Base-by-base conservation (phyloP, 2,113 vertebrate species). In the Marmota monax region DNA sequence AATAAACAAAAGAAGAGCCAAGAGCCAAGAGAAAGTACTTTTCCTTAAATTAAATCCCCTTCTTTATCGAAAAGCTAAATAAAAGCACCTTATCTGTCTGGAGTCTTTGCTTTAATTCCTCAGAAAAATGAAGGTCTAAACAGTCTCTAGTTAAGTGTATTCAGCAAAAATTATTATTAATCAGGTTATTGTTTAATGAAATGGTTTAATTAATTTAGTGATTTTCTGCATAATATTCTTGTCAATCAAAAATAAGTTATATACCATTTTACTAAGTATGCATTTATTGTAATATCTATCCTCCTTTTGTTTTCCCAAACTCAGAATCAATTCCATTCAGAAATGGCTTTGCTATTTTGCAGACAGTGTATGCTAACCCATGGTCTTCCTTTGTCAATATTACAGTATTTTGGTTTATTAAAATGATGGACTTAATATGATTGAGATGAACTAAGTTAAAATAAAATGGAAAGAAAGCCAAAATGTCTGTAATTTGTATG, bases 61-160 rank as follows among this genome's bases (percentile, higher is more conserved):
- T 79, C 37, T 78, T 87, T 95, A 87, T 80, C 37, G 94, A 58
- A 89, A 82, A 97, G 32, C 20, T 53, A 90, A 79, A 92, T 90
- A 88, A 73, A 95, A 88, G 65, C 25, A 88, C 14, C 17, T 78
- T 83, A 34, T 85, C 20, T 92, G 20, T 53, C 13, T 72, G 34
- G 7, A 69, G 48, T 58, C 37, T 86, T 87, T 88, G 42, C 22
- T 94, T 92, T 85, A 76, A 91, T 91, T 86, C 13, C 42, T 90
- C 4, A 92, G 80, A 84, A 69, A 74, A 58, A 74, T 58, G 51
- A 29, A 93, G 45, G 37, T 88, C 61, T 86, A 16, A 32, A 16
- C 63, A 78, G 7, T 42, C 56, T 92, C 51, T 58, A 63, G 27
- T 42, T 48, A 86, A 63, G 12, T n/a, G 22, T 88, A 45, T 78